Conservation (phyloP, 2,888 invertebrate species). For the Gymnoscelis rufifasciata region DNA sequence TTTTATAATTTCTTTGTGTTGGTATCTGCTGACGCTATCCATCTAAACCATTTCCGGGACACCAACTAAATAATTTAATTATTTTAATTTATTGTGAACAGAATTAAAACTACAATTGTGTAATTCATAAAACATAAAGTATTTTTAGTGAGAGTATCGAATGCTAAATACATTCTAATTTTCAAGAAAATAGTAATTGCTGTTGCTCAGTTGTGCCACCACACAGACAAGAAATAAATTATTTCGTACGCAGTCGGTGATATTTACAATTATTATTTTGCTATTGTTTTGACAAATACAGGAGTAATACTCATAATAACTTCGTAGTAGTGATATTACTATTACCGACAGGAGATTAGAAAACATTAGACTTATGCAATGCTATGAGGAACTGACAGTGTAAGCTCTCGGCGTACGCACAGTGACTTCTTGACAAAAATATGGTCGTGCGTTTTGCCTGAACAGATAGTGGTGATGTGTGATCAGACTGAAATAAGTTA, state of each 20-base stretch:
- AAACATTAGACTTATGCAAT: conserved; percentile 32
- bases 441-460: conserved; percentile 72
- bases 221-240: conserved; percentile 44
- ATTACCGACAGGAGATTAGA: conserved; percentile 33
- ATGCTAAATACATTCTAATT: too few species aligned
- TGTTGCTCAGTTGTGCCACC: conserved; percentile 55
- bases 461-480: conserved; percentile 80
- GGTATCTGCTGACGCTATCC: conserved; percentile 73
- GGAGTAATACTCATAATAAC: conserved; percentile 38
- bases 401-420: conserved; percentile 62
- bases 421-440: conserved; percentile 61
- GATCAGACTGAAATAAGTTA: conserved; percentile 84
- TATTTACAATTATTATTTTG: conserved; percentile 76
- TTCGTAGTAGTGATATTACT: conserved; percentile 29
- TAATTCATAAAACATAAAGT: too few species aligned
- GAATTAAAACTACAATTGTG: too few species aligned
- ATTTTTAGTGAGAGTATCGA: too few species aligned
- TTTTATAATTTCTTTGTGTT: conserved; percentile 35
- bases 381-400: conserved; percentile 49
- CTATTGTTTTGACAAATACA: conserved; percentile 69
- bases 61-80: conserved; percentile 6
- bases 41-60: conserved; percentile 48
- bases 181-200: too few species aligned
- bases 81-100: too few species aligned
- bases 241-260: conserved; percentile 77